Conservation (phyloP, 2,797 vertebrate species). For the Chiroxiphia lanceolata region DNA sequence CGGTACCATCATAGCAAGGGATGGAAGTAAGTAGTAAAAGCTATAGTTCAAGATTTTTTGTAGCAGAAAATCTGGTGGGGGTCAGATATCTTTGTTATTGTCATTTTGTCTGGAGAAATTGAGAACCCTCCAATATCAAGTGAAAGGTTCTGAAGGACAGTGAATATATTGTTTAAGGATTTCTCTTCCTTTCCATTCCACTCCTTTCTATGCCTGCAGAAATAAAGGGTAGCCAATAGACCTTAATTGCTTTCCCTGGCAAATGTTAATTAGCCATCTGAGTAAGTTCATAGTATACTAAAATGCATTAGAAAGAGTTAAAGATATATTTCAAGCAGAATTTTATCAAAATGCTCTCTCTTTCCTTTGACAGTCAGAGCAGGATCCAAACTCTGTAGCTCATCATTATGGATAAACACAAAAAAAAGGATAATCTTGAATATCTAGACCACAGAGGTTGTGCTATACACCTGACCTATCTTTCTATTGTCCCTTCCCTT, state of each 20-base stretch:
- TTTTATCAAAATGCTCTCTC: not conserved
- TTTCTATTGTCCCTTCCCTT: too few species aligned
- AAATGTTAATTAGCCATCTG: not conserved
- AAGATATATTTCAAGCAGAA: not conserved
- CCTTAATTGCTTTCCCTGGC: not conserved
- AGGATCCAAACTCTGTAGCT: not conserved
- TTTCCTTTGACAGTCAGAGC: not conserved
- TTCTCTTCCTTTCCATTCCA: not conserved
- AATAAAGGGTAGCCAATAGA: not conserved
- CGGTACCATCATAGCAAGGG: not conserved
- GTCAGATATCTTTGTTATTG: not conserved
- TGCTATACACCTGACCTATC: not conserved
- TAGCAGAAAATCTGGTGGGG: not conserved
- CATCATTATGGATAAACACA: not conserved
- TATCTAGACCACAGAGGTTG: not conserved
- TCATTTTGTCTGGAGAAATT: not conserved
- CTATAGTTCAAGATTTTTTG: not conserved
- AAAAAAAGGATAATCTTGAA: not conserved
- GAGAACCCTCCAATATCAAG: not conserved
- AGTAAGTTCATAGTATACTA: not conserved
- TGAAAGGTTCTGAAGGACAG: not conserved
- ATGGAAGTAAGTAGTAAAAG: not conserved
- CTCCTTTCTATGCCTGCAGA: not conserved
- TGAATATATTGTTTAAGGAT: not conserved
- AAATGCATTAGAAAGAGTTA: not conserved